Percentiles rank a stretch among this genome's conserved stretches.
Conservation (phyloP, 1,140 invertebrate genomes). For the Zophobas atratus region DNA sequence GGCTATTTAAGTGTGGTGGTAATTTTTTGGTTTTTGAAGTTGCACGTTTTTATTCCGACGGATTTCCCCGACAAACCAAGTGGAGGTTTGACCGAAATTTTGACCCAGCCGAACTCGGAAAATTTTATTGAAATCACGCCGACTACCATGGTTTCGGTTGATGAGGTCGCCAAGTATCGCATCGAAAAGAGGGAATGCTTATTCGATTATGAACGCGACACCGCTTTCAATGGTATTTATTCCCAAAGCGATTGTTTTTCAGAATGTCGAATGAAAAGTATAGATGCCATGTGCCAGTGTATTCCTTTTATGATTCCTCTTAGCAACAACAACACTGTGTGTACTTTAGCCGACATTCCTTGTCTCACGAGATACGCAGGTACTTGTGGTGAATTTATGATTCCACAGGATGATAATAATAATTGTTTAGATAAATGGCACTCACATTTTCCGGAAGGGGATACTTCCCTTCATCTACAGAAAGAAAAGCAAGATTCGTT, state of each 20-base stretch:
- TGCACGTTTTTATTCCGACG: conserved; percentile 65
- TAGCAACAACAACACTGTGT: conserved; percentile 61
- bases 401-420: not conserved
- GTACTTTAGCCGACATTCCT: conserved; percentile 67
- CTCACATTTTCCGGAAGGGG: not conserved
- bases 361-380: conserved; percentile 69
- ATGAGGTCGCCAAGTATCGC: conserved; percentile 56
- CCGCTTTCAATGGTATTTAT: conserved; percentile 67
- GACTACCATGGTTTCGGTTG: conserved; percentile 52
- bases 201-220: conserved; percentile 69
- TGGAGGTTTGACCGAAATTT: conserved; percentile 60
- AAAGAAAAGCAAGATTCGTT: conserved; percentile 21
- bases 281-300: conserved; percentile 71
- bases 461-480: not conserved
- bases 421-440: conserved; percentile 12
- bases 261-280: conserved; percentile 70
- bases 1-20: not conserved
- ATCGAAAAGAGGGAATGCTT: conserved; percentile 69
- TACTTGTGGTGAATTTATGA: not conserved
- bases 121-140: conserved; percentile 53
- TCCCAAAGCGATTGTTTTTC: conserved; percentile 74
- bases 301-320: conserved; percentile 69
- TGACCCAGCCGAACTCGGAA: conserved; percentile 53
- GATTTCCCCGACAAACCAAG: conserved; percentile 69
- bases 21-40: conserved; percentile 1